Evolutionary conservation across 2,797 vertebrate genomes (phyloP).

Genomic region (Sebastes cheni): DNA sequence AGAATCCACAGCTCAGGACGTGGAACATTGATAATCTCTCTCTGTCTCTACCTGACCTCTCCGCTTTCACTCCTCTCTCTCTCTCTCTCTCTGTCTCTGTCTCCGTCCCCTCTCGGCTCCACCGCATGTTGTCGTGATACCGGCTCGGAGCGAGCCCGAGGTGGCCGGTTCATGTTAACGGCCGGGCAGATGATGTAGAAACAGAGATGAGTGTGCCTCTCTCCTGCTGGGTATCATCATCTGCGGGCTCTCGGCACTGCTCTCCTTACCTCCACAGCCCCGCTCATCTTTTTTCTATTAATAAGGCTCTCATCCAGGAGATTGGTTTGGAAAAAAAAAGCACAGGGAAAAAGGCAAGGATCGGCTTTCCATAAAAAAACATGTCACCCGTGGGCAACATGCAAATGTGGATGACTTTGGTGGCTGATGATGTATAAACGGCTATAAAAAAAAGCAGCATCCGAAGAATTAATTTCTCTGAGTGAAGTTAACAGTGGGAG

Average conservation of each 20-base stretch:
- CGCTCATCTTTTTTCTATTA: constrained; percentile 36
- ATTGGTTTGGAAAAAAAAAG: constrained; percentile 17
- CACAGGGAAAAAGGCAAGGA: background rate
- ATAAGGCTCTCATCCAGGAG: constrained; percentile 38
- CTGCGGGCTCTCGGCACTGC: constrained; percentile 11
- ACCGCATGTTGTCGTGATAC: constrained; percentile 12
- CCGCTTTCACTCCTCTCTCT: background rate
- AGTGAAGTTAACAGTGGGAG: background rate
- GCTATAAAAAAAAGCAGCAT: background rate
- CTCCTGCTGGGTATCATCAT: constrained; percentile 48
- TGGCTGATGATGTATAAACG: background rate
- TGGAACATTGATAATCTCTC: constrained; percentile 6
- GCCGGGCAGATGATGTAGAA: constrained; percentile 33
- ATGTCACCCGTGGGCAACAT: background rate
- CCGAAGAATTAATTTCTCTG: background rate
- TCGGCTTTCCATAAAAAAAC: constrained; percentile 9
- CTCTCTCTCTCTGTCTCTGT: background rate
- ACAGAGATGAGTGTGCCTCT: constrained; percentile 32
- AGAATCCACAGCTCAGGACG: constrained; percentile 12
- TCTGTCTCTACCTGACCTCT: constrained; percentile 2
- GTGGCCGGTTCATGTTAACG: constrained; percentile 29
- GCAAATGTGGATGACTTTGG: background rate
- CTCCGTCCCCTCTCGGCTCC: background rate
- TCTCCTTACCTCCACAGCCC: constrained; percentile 16
- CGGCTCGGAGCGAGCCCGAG: constrained; percentile 1